Evolutionary conservation across 92 coral and sea anemone species (phyloP).

Genomic region (Epizoanthus fatuus): DNA sequence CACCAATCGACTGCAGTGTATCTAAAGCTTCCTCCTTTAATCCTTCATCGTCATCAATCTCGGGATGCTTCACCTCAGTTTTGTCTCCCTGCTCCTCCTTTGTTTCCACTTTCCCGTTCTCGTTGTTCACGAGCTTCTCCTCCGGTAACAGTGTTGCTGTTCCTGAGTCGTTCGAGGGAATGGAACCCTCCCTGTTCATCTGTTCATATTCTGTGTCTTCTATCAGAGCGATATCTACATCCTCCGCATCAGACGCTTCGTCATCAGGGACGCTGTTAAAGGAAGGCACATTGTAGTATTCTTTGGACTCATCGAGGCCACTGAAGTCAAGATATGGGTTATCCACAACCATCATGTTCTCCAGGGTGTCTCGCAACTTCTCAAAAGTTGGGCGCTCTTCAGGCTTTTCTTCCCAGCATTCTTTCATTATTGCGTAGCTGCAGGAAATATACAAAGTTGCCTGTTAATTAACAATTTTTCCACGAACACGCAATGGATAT

Average conservation of each 20-base stretch:
- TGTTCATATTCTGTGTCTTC: slow-evolving; percentile 10
- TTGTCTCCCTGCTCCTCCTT: background rate
- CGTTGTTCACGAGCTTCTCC: background rate
- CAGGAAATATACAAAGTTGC: too few species aligned
- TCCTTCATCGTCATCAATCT: background rate
- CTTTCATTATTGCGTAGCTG: slow-evolving; percentile 78
- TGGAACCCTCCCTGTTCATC: background rate
- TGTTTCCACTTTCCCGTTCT: background rate
- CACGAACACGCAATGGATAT: too few species aligned
- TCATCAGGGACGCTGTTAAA: slow-evolving; percentile 77
- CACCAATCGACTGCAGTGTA: background rate
- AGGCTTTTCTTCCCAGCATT: slow-evolving; percentile 83
- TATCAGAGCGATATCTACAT: slow-evolving; percentile 3
- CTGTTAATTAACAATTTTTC: too few species aligned
- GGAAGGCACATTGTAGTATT: slow-evolving; percentile 90
- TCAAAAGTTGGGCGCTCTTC: slow-evolving; percentile 77
- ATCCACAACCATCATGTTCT: slow-evolving; percentile 85
- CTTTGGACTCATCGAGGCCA: slow-evolving; percentile 79
- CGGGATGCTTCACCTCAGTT: slow-evolving; percentile 1
- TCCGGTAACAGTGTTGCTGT: background rate
- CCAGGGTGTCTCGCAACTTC: slow-evolving; percentile 64
- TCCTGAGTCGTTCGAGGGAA: slow-evolving; percentile 7
- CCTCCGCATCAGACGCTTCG: slow-evolving; percentile 53
- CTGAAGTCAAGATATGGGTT: slow-evolving; percentile 88
- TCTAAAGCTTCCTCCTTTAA: background rate